Evolutionary conservation across 2,797 vertebrate species (phyloP).

Genomic region (Macrochelys suwanniensis): DNA sequence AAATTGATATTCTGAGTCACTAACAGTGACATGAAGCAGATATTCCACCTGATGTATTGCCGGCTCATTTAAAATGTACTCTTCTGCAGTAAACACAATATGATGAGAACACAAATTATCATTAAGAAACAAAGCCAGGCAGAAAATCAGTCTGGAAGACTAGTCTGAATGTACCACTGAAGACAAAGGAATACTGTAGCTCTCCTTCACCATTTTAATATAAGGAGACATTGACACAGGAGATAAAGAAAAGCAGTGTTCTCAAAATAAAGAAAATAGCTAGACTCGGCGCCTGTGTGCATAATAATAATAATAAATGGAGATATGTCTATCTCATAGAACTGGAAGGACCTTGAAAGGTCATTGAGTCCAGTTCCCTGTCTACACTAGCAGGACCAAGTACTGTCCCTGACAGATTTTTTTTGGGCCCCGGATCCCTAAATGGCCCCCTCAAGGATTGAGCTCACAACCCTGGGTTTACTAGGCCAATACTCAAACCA

Average conservation of each 20-base stretch:
- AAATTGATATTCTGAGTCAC: background rate
- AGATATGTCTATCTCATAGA: too few species aligned
- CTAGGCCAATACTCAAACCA: too few species aligned
- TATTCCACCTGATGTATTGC: conserved; percentile 32
- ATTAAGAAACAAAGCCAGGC: conserved; percentile 76
- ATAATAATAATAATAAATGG: too few species aligned
- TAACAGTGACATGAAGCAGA: conserved; percentile 9
- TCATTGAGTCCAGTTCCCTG: too few species aligned
- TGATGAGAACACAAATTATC: conserved; percentile 81
- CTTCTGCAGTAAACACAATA: conserved; percentile 68
- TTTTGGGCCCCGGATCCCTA: too few species aligned
- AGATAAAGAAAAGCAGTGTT: conserved; percentile 68
- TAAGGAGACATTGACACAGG: conserved; percentile 63
- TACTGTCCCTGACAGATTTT: too few species aligned
- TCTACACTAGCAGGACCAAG: too few species aligned
- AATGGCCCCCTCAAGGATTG: too few species aligned
- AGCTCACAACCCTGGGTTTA: too few species aligned
- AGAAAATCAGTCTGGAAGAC: conserved; percentile 81
- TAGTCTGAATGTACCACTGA: conserved; percentile 66
- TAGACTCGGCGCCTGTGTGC: background rate
- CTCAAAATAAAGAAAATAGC: background rate
- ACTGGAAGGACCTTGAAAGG: too few species aligned
- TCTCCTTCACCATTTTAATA: conserved; percentile 41
- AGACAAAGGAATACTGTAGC: conserved; percentile 74
- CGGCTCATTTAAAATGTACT: conserved; percentile 75